Conservation (phyloP, 2,888 invertebrate species). For the Stenotaenia linearis region DNA sequence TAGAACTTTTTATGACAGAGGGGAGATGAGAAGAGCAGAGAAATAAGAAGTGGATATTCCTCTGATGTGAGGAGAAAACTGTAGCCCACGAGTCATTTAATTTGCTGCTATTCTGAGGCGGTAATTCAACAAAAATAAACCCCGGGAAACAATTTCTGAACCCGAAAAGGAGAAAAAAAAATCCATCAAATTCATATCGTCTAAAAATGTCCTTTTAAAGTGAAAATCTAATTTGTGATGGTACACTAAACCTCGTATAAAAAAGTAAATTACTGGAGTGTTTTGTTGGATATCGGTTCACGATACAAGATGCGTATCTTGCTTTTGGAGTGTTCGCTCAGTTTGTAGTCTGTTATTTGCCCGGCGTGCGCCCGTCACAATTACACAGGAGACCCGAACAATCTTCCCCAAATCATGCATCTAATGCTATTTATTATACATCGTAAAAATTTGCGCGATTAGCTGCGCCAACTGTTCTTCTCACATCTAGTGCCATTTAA, state of each 20-base stretch:
- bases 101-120: background rate
- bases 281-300: background rate
- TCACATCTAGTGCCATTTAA: background rate
- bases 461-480: conserved; percentile 17
- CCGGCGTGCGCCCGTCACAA: conserved; percentile 4
- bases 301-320: background rate
- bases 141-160: background rate
- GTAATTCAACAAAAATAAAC: conserved; percentile 2
- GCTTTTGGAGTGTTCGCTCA: background rate
- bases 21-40: background rate
- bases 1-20: background rate
- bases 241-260: background rate
- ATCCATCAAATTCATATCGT: background rate
- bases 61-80: background rate
- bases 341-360: conserved; percentile 8
- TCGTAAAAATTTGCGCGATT: conserved; percentile 20
- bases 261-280: background rate
- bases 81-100: conserved; percentile 17
- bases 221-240: background rate
- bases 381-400: background rate
- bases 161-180: background rate
- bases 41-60: background rate
- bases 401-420: conserved; percentile 6
- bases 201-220: background rate
- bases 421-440: conserved; percentile 26